Conservation (phyloP, 2,888 invertebrate genomes). For the Temnothorax rugatulus region DNA sequence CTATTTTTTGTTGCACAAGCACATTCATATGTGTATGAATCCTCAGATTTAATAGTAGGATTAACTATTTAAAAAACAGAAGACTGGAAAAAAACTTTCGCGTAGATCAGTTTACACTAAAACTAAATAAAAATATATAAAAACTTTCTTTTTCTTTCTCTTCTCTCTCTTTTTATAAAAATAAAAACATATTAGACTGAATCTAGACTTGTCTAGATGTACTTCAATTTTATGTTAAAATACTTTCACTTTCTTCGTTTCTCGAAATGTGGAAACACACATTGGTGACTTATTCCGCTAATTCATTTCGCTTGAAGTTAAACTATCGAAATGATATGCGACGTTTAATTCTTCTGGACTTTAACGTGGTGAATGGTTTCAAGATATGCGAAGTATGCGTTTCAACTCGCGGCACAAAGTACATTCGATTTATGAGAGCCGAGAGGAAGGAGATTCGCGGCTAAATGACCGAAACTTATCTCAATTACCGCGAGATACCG, state of each 20-base stretch:
- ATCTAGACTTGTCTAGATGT: neutral
- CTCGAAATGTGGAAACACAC: neutral
- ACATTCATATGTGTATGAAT: neutral
- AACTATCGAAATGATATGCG: neutral
- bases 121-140: neutral
- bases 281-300: neutral
- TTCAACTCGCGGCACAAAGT: slow-evolving; percentile 33
- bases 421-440: slow-evolving; percentile 36
- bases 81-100: neutral
- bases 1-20: neutral
- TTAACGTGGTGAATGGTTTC: neutral
- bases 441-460: slow-evolving; percentile 50
- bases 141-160: neutral
- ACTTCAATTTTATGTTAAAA: neutral
- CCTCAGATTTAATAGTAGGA: neutral
- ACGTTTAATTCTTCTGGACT: neutral
- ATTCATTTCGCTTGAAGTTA: neutral
- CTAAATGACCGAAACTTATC: slow-evolving; percentile 66
- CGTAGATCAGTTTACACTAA: neutral
- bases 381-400: slow-evolving; percentile 21
- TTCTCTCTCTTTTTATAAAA: neutral
- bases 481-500: slow-evolving; percentile 70
- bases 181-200: neutral
- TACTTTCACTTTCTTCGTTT: neutral
- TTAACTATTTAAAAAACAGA: neutral